These are phyloP conservation scores for Mohoua ochrocephala DNA, from an alignment of 2,113 vertebrate genomes.

Conservation along the genomic window DNA sequence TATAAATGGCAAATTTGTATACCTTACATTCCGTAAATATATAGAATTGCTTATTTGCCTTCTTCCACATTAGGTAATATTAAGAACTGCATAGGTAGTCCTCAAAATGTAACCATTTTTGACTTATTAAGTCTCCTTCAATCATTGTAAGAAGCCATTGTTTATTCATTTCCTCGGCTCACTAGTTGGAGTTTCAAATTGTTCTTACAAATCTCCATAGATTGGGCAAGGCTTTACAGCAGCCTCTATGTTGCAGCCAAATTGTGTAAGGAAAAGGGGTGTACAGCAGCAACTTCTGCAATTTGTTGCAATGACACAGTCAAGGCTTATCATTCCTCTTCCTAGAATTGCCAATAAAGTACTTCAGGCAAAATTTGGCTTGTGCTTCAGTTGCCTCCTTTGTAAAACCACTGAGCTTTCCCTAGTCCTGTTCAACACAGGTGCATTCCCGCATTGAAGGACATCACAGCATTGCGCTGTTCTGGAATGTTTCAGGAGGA, in stretches of 20 bases:
- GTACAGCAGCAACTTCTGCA: neutral
- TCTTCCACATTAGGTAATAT: neutral
- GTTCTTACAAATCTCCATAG: neutral
- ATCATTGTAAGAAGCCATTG: neutral
- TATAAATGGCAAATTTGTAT: neutral
- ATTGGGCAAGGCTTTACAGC: neutral
- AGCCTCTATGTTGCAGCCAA: neutral
- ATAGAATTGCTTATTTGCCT: neutral
- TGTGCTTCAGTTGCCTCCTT: neutral
- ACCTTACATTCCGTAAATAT: neutral
- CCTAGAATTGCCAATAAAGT: neutral
- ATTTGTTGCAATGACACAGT: neutral
- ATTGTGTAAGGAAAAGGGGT: neutral
- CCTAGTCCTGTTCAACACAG: neutral
- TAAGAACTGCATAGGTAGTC: neutral
- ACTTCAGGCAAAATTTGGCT: neutral
- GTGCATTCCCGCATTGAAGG: neutral
- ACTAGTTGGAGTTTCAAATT: neutral
- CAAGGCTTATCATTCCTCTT: neutral
- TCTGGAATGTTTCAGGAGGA: neutral
- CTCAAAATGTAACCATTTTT: neutral
- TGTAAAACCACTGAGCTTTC: neutral
- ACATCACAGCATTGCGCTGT: neutral
- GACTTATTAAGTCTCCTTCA: neutral
- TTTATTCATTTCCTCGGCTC: neutral